Conservation (phyloP, 2,113 vertebrate species). For the Rhinoptilus africanus region DNA sequence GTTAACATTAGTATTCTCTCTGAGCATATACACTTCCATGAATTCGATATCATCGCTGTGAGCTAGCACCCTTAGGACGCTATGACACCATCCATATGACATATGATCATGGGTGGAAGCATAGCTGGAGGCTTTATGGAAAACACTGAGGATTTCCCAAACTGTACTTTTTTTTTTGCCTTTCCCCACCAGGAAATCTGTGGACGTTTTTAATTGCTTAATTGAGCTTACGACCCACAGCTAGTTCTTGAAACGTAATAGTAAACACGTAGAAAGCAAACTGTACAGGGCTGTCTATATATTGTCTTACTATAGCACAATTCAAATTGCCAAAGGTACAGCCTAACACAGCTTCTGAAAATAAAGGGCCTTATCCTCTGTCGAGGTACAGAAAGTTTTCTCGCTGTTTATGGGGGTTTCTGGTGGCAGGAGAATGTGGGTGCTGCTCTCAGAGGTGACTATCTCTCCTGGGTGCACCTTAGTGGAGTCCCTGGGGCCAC, state of each 20-base stretch:
- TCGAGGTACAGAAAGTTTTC: not conserved
- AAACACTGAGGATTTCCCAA: conserved; percentile 58
- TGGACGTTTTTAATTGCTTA: not conserved
- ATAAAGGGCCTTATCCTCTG: not conserved
- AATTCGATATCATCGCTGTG: conserved; percentile 45
- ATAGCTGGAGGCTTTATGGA: conserved; percentile 50
- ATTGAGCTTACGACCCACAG: not conserved
- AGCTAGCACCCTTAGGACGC: conserved; percentile 63
- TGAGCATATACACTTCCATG: conserved; percentile 57
- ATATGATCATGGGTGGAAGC: conserved; percentile 47
- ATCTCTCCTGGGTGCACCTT: not conserved
- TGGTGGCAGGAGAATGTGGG: not conserved
- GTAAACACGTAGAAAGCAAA: not conserved
- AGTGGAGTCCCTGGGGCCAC: not conserved
- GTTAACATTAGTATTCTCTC: conserved; percentile 68
- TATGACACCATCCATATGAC: conserved; percentile 64
- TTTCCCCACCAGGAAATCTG: not conserved
- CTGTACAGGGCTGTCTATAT: not conserved
- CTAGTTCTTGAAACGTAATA: not conserved
- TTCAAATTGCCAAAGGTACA: not conserved
- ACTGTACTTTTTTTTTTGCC: not conserved
- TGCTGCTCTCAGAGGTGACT: not conserved
- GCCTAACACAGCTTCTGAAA: not conserved
- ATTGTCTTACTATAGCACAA: not conserved
- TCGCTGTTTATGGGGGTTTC: not conserved